Evolutionary conservation across 2,888 invertebrate genomes (phyloP), one percentile per base, ranked within the genome.

Genomic region (Rhimphoctona megacephalus): DNA sequence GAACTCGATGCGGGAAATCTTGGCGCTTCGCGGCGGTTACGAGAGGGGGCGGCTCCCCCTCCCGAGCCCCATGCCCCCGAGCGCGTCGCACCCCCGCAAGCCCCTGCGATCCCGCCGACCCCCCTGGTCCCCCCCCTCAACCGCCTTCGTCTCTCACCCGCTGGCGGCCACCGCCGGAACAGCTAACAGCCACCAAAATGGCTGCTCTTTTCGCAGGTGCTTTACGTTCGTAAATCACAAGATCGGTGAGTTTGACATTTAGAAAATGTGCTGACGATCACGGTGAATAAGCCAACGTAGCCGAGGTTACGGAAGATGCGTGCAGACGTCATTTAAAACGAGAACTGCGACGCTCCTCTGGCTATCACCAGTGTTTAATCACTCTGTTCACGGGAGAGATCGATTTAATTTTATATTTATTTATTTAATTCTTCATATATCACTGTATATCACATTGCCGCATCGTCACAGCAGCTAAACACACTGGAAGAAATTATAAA

Each of bases 1-100:
- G 96, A 98, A 98, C 97, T 98, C 98, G 97, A 98, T 97, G 96
- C 98, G 98, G 97, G 98, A 98, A 98, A 98, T 98, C 97, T 97
- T 97, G 97, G 96, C 96, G 96, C 96, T 95, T 95, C 94, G 94
- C 93, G 94, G 93, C 92, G 94, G 93, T 94, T 95, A 95, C 95
- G 95, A 95, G 95, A 95, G 95, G 95, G 95, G 95, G 95, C 95
- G 95, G 95, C 94, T 95, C 95, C 95, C 95, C 95, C 95, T 95
- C 95, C 95, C 95, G 95, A 95, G 95, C 96, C 96, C 96, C 94
- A 95, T 95, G 93, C 93, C 92, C 93, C 92, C 92, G 90, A 92
- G 93, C 92, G 92, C 90, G 89, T 91, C 91, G 91, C 91, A 92
- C 91, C 91, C 91, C 91, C 92, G 91, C 90, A 93, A 92, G 92